These are phyloP conservation scores for Terrapene triunguis DNA, from an alignment of 2,113 vertebrate species.

Conservation along the genomic window DNA sequence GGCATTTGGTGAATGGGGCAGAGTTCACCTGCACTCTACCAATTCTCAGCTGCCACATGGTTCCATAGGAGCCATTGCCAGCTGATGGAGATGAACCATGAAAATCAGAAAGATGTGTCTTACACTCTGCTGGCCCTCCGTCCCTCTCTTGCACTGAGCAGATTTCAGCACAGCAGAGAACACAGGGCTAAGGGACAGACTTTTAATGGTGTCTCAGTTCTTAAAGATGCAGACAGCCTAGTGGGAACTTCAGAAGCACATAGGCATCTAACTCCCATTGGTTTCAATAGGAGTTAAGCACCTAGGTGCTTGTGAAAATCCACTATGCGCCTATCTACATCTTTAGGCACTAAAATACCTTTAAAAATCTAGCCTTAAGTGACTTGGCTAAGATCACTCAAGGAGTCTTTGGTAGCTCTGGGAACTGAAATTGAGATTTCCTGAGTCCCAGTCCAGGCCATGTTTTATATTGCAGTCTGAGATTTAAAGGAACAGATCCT, in stretches of 20 bases:
- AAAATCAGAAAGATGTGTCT: no score
- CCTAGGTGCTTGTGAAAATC: neutral
- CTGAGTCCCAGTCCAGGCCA: slow-evolving; percentile 25
- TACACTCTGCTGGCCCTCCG: accelerated
- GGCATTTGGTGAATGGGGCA: neutral
- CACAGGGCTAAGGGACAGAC: accelerated
- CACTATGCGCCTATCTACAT: neutral
- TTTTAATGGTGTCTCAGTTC: neutral
- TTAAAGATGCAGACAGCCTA: neutral
- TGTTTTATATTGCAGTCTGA: slow-evolving; percentile 64
- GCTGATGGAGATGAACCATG: no score
- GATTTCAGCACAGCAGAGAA: neutral
- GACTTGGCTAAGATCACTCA: slow-evolving; percentile 52
- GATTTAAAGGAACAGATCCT: slow-evolving; percentile 64
- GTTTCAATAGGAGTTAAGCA: neutral
- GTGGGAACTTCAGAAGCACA: neutral
- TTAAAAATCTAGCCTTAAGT: neutral
- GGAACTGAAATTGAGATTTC: slow-evolving; percentile 69
- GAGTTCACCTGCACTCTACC: neutral
- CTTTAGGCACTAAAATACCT: neutral
- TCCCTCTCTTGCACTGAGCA: neutral
- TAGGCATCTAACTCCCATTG: neutral
- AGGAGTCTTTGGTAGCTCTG: slow-evolving; percentile 44
- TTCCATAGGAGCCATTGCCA: neutral
- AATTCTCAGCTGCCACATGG: neutral